Evolutionary conservation across 1,140 invertebrate species (phyloP).

Genomic region (Oryctes rhinoceros): DNA sequence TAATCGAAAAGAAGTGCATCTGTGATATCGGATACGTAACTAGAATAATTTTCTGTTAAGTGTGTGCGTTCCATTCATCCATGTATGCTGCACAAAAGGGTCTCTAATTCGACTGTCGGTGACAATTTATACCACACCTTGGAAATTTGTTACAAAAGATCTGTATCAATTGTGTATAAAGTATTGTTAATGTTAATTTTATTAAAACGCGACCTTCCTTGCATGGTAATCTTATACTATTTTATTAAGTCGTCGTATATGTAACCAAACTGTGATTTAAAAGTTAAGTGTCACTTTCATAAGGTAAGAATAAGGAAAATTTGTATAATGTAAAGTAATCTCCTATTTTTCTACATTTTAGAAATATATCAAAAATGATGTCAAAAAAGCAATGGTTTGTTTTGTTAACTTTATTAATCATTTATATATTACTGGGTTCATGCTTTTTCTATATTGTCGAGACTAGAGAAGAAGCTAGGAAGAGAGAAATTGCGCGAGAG

Average conservation of each 20-base stretch:
- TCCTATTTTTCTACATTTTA: background rate
- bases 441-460: slow-evolving; percentile 82
- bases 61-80: background rate
- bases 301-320: slow-evolving; percentile 27
- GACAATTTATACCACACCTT: slow-evolving; percentile 38
- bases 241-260: slow-evolving; percentile 24
- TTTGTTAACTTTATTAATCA: slow-evolving; percentile 76
- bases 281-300: slow-evolving; percentile 24
- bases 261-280: slow-evolving; percentile 33
- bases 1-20: background rate
- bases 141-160: slow-evolving; percentile 38
- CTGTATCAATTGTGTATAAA: slow-evolving; percentile 42
- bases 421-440: slow-evolving; percentile 79
- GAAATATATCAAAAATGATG: slow-evolving; percentile 67
- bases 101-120: background rate
- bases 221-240: slow-evolving; percentile 31
- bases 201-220: slow-evolving; percentile 45
- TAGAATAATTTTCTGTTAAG: background rate
- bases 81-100: slow-evolving; percentile 23
- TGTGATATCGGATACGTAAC: background rate
- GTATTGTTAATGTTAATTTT: slow-evolving; percentile 46
- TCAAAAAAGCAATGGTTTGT: slow-evolving; percentile 82
- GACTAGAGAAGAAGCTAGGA: slow-evolving; percentile 70
- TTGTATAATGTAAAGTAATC: background rate
- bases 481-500: slow-evolving; percentile 64